phyloP scores from a whole-genome alignment of 2,888 invertebrate genomes.

The Lysandra bellargus region DNA sequence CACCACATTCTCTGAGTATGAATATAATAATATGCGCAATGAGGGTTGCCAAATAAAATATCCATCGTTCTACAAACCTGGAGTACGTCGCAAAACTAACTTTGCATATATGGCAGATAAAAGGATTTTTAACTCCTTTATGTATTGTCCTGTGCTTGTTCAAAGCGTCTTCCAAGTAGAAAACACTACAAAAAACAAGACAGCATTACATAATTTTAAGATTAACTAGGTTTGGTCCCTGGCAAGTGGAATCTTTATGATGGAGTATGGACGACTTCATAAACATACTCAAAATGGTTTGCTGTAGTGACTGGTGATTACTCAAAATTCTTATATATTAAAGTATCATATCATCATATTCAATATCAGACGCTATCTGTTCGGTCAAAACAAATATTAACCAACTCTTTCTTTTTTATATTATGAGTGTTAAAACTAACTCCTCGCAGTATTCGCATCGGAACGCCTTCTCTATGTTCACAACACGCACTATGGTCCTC shows the following conservation, averaged over 20 bases:
- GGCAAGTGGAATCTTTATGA: too few relatives aligned
- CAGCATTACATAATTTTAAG: background rate
- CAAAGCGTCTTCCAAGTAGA: conserved; percentile 65
- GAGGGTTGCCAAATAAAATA: too few relatives aligned
- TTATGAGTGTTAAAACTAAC: conserved; percentile 54
- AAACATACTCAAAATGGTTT: too few relatives aligned
- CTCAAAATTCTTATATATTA: too few relatives aligned
- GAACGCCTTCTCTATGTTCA: conserved; percentile 73
- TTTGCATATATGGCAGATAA: conserved; percentile 77
- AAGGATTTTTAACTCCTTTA: conserved; percentile 70
- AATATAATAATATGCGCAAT: too few relatives aligned
- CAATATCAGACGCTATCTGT: background rate
- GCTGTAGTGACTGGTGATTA: too few relatives aligned
- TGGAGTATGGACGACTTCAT: too few relatives aligned
- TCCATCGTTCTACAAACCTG: conserved; percentile 52
- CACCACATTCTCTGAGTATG: background rate
- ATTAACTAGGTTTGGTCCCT: background rate
- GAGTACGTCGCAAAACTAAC: conserved; percentile 77
- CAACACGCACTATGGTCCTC: conserved; percentile 57
- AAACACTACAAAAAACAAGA: conserved; percentile 56
- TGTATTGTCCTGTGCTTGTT: conserved; percentile 69
- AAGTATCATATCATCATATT: background rate
- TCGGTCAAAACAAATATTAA: background rate
- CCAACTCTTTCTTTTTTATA: background rate
- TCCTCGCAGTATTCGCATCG: conserved; percentile 79